phyloP scores from a whole-genome alignment of 2,797 vertebrate genomes.

The Peromyscus nudipes region DNA sequence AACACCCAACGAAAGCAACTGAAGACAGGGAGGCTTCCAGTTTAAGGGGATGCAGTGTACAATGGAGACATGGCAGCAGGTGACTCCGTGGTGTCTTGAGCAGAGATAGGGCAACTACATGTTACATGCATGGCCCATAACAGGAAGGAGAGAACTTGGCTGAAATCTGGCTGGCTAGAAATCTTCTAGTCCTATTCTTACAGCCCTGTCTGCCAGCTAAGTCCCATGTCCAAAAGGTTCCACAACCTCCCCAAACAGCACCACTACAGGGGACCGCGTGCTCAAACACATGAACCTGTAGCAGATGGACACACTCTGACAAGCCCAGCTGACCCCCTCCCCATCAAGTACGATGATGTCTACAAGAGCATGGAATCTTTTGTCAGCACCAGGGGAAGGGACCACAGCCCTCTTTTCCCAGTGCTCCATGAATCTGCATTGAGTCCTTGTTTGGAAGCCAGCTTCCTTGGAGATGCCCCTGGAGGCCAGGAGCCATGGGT shows the following conservation, averaged over 20 bases:
- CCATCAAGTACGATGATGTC: not conserved
- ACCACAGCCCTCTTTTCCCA: rapidly evolving
- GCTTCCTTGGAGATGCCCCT: constrained; percentile 51
- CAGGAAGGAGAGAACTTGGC: not conserved
- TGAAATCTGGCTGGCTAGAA: not conserved
- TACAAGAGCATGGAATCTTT: not conserved
- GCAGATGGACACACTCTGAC: not conserved
- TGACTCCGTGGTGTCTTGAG: not conserved
- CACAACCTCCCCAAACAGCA: not conserved
- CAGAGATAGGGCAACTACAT: not conserved
- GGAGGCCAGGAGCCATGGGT: constrained; percentile 45
- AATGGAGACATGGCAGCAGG: not conserved
- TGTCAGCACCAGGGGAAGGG: too few species aligned
- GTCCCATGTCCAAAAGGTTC: not conserved
- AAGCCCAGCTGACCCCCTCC: not conserved
- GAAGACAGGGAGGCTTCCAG: not conserved
- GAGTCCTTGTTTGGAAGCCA: not conserved
- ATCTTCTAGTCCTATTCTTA: not conserved
- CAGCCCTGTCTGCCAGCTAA: not conserved
- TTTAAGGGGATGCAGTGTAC: not conserved
- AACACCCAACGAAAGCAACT: not conserved
- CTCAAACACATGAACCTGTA: not conserved
- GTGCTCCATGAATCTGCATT: not conserved
- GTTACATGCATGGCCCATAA: not conserved
- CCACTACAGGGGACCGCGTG: not conserved